Base-by-base conservation (phyloP, 2,113 vertebrate genomes). In the Brachypteracias leptosomus region DNA sequence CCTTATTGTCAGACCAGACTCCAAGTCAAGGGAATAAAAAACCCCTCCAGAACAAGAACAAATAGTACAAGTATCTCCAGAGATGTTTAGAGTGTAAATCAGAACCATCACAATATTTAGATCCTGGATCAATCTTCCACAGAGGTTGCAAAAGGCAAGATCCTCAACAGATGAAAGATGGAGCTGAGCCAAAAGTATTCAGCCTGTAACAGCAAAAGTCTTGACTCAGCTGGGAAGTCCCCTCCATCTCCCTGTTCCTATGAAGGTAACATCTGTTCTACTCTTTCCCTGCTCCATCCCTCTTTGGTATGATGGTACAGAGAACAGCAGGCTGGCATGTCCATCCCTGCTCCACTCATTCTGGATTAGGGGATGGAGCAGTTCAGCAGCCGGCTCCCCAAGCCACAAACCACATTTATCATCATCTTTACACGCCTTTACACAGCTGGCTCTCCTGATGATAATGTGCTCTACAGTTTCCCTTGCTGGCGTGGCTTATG, bases 381-480 rank as follows among this genome's bases (percentile, higher is more conserved):
- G 75, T 74, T 86, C 78, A 94, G 89, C 79, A 96, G 82, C 72
- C 31, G 6, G 79, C 79, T 94, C 86, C 85, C 73, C 80, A 82
- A 25, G 88, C 85, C 85, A 91, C 91, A 88, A 82, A 82, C 74
- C 82, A 79, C 84, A 95, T 94, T 89, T 87, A 85, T 97, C 95
- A 94, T 92, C 93, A 91, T 97, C 93, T 82, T 93, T 93, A 94
- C 95, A 95, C 31, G 81, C 92, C 73, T 95, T 84, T 93, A 92
- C 89, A 93, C 93, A 96, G 93, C 96, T 97, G 96, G 93, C 93
- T 97, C 86, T 95, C 88, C 92, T 95, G 95, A 96, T 95, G 92
- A 81, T 96, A 96, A 96, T 95, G 92, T 68, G 85, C 95, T 96
- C 95, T 96, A 95, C 96, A 96, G 92, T 96, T 94, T 95, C 90